A percentile compares a stretch with the other conserved stretches of the same genome.
These are phyloP conservation scores for Drosophila flavopinicola DNA, from an alignment of 2,888 invertebrate genomes.

Conservation along the genomic window DNA sequence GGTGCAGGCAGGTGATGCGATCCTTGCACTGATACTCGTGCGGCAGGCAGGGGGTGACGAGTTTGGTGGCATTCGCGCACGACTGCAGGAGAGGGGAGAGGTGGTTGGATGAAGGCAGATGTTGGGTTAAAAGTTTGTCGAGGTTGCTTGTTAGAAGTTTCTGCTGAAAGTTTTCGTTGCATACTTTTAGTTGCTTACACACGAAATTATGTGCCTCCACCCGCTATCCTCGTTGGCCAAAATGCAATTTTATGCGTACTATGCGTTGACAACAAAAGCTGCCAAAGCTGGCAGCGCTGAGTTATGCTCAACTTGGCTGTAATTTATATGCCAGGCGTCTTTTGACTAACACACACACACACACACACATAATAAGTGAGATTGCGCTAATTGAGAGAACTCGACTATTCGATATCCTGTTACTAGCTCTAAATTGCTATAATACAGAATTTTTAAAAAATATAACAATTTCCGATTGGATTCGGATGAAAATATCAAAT, in stretches of 20 bases:
- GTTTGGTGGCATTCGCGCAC: slow-evolving; percentile 68
- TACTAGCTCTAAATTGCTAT: too few relatives aligned
- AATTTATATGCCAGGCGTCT: slow-evolving; percentile 68
- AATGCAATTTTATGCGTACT: slow-evolving; percentile 80
- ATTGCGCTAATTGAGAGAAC: not conserved
- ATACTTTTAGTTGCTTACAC: slow-evolving; percentile 59
- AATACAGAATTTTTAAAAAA: too few relatives aligned
- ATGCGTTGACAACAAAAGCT: slow-evolving; percentile 80
- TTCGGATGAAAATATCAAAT: too few relatives aligned
- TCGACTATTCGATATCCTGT: slow-evolving; percentile 8
- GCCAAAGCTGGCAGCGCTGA: slow-evolving; percentile 73
- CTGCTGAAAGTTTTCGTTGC: slow-evolving; percentile 62
- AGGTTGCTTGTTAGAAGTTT: slow-evolving; percentile 56
- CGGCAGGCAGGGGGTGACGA: slow-evolving; percentile 87
- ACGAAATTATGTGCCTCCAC: slow-evolving; percentile 64
- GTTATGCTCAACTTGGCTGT: slow-evolving; percentile 75
- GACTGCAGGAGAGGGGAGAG: slow-evolving; percentile 32
- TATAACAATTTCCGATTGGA: too few relatives aligned
- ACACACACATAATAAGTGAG: slow-evolving; percentile 5
- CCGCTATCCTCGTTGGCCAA: slow-evolving; percentile 35
- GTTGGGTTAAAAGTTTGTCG: slow-evolving; percentile 47
- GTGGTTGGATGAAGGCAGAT: not conserved
- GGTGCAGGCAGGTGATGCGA: slow-evolving; percentile 91
- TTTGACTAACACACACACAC: slow-evolving; percentile 10
- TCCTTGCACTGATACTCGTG: slow-evolving; percentile 93